Evolutionary conservation across 64 coral and sea anemone species (phyloP).

Genomic region (Acropora yongei): DNA sequence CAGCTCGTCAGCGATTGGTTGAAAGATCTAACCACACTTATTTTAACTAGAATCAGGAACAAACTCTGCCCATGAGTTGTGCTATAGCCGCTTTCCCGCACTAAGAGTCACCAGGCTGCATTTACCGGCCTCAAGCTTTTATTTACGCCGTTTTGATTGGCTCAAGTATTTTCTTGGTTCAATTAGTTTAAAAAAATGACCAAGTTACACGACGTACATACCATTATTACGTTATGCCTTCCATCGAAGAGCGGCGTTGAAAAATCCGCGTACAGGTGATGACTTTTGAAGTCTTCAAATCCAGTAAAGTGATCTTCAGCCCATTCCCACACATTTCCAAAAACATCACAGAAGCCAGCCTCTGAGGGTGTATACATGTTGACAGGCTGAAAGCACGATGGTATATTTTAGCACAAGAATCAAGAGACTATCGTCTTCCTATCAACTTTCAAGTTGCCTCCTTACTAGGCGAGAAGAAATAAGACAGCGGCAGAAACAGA

Average conservation of each 20-base stretch:
- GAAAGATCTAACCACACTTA: no score
- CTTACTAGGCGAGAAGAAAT: no score
- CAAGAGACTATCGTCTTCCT: no score
- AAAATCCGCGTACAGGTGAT: conserved; percentile 53
- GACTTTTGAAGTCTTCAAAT: not conserved
- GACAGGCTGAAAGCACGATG: conserved; percentile 34
- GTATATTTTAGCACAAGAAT: no score
- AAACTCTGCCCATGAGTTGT: no score
- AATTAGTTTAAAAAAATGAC: no score
- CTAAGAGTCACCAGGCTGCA: no score
- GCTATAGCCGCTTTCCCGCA: no score
- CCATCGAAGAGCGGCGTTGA: conserved; percentile 60
- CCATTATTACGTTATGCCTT: conserved; percentile 61
- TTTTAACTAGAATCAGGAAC: no score
- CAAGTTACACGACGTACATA: not conserved
- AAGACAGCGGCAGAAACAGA: no score
- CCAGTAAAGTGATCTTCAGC: conserved; percentile 66
- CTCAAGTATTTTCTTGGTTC: not conserved
- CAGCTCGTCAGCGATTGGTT: no score
- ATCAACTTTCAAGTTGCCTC: no score
- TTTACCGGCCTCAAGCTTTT: not conserved
- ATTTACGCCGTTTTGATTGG: not conserved
- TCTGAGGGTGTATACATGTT: conserved; percentile 53
- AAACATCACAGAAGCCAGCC: conserved; percentile 63
- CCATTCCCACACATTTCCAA: conserved; percentile 71